These are phyloP conservation scores for Gymnocephalus cernua DNA, from an alignment of 2,113 vertebrate genomes.

Conservation along the genomic window DNA sequence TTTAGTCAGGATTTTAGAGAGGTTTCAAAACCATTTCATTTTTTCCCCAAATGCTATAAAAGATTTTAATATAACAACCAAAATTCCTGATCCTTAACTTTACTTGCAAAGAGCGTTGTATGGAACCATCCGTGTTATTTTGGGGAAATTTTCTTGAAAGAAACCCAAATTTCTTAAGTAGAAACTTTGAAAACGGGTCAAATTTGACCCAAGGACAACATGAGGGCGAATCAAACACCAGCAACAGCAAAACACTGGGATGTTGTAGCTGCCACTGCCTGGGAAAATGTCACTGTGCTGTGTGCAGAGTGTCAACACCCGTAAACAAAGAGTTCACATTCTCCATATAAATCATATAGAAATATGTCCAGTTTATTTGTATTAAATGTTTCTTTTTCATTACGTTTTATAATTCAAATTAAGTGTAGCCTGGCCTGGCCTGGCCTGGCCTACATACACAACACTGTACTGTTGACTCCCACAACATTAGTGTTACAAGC, in stretches of 20 bases:
- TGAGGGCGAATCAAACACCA: slow-evolving; percentile 14
- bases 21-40: too few species aligned
- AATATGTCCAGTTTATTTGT: not conserved
- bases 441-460: not conserved
- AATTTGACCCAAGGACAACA: too few species aligned
- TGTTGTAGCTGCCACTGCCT: slow-evolving; percentile 13
- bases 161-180: too few species aligned
- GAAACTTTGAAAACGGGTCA: too few species aligned
- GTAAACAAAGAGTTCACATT: slow-evolving; percentile 10
- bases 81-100: too few species aligned
- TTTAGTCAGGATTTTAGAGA: too few species aligned
- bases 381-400: not conserved
- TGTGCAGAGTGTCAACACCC: slow-evolving; percentile 11
- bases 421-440: not conserved
- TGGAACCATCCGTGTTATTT: too few species aligned
- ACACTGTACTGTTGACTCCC: not conserved
- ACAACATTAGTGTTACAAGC: not conserved
- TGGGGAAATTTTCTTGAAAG: too few species aligned
- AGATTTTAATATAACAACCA: too few species aligned
- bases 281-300: slow-evolving; percentile 39
- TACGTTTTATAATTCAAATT: not conserved
- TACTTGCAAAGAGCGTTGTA: too few species aligned
- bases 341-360: not conserved
- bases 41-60: too few species aligned
- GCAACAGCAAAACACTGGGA: not conserved